A percentile compares a stretch with the other conserved stretches of the same genome.
Evolutionary conservation across 2,888 invertebrate genomes (phyloP).

Genomic region (Limnephilus marmoratus): DNA sequence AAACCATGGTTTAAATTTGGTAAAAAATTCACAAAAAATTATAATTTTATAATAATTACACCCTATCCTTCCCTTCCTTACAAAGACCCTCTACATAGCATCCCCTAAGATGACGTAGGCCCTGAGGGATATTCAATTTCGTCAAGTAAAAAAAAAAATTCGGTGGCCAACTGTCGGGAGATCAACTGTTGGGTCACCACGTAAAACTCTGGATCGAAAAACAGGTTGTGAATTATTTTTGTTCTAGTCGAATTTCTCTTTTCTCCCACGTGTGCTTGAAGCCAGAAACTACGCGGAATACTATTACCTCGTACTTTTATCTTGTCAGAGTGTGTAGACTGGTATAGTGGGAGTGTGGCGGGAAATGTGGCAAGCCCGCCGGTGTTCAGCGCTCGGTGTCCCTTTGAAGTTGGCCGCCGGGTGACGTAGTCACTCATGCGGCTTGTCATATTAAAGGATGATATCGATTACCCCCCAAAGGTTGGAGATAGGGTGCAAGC

Average conservation of each 20-base stretch:
- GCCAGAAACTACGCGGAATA: neutral
- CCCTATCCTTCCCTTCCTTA: too few relatives aligned
- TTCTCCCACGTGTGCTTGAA: neutral
- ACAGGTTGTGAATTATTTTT: neutral
- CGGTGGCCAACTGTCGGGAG: neutral
- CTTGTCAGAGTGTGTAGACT: neutral
- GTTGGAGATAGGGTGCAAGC: neutral
- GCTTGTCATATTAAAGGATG: conserved; percentile 13
- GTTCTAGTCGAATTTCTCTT: neutral
- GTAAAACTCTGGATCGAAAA: neutral
- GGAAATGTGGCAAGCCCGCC: neutral
- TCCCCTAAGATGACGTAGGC: too few relatives aligned
- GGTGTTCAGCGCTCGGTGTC: neutral
- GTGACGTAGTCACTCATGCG: conserved; percentile 29
- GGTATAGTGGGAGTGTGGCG: neutral
- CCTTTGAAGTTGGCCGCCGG: conserved; percentile 23
- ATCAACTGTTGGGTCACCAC: neutral
- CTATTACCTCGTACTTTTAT: neutral
- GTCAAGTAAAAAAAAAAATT: neutral
- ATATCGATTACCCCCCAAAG: conserved; percentile 12
- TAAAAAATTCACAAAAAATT: too few relatives aligned
- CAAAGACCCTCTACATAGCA: too few relatives aligned
- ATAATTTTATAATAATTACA: too few relatives aligned
- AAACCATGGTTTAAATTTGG: too few relatives aligned
- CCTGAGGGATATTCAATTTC: too few relatives aligned